These are phyloP conservation scores for Drosophila ohnishii DNA, from an alignment of 1,140 invertebrate genomes.

Conservation along the genomic window DNA sequence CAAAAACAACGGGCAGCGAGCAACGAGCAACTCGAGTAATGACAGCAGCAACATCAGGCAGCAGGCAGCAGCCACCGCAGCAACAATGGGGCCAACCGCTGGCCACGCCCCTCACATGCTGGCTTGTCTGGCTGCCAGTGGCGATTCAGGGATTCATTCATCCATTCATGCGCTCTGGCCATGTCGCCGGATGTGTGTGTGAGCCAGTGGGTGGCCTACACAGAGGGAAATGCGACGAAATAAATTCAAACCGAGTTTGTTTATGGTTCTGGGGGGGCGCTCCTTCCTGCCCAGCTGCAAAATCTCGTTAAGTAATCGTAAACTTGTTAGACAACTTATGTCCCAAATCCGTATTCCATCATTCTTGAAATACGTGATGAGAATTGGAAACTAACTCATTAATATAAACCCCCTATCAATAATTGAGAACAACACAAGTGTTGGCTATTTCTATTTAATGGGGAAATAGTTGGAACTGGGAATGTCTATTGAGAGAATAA, in stretches of 20 bases:
- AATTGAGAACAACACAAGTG: slow-evolving; percentile 5
- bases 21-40: slow-evolving; percentile 64
- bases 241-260: background rate
- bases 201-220: slow-evolving; percentile 29
- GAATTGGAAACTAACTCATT: slow-evolving; percentile 11
- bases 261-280: background rate
- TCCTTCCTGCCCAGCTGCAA: background rate
- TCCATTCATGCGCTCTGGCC: slow-evolving; percentile 73
- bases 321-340: slow-evolving; percentile 12
- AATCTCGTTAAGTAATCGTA: slow-evolving; percentile 5
- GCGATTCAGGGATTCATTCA: slow-evolving; percentile 72
- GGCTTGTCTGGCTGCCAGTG: slow-evolving; percentile 60
- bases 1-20: slow-evolving; percentile 29
- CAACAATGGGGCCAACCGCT: slow-evolving; percentile 67
- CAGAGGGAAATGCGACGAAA: slow-evolving; percentile 18
- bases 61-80: slow-evolving; percentile 43
- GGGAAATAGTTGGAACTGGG: background rate
- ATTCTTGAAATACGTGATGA: slow-evolving; percentile 12
- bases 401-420: slow-evolving; percentile 2
- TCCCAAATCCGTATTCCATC: slow-evolving; percentile 13
- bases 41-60: slow-evolving; percentile 54
- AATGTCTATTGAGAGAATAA: background rate
- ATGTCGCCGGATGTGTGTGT: slow-evolving; percentile 32
- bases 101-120: slow-evolving; percentile 69
- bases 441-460: background rate